Evolutionary conservation across 2,797 vertebrate genomes (phyloP).

Genomic region (Nasua narica): DNA sequence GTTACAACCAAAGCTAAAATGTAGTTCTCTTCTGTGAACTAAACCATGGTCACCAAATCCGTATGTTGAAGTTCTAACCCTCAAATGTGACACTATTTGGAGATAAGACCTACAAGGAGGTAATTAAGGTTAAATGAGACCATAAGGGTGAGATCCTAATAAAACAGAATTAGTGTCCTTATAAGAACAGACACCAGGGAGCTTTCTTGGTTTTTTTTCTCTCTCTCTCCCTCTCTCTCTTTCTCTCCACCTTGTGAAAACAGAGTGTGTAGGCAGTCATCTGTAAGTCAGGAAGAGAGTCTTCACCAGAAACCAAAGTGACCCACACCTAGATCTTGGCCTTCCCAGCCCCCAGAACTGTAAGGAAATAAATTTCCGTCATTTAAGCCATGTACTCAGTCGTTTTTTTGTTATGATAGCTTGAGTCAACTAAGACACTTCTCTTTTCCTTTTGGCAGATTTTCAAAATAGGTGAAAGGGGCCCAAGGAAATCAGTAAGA

Average conservation of each 20-base stretch:
- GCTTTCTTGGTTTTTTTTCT: neutral
- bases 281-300: neutral
- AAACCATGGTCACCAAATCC: neutral
- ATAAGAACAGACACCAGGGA: neutral
- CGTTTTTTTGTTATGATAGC: neutral
- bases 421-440: neutral
- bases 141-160: neutral
- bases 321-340: neutral
- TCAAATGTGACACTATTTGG: neutral
- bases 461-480: neutral
- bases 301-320: neutral
- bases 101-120: neutral
- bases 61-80: neutral
- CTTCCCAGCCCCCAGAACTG: neutral
- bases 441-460: neutral
- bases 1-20: neutral
- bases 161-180: neutral
- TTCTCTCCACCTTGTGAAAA: neutral
- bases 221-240: neutral
- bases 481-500: neutral
- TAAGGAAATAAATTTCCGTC: neutral
- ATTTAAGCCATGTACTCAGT: neutral
- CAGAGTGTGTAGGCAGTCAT: neutral
- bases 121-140: neutral
- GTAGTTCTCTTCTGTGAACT: neutral